These are phyloP conservation scores for Cairina moschata DNA, from an alignment of 2,113 vertebrate species.

Conservation along the genomic window DNA sequence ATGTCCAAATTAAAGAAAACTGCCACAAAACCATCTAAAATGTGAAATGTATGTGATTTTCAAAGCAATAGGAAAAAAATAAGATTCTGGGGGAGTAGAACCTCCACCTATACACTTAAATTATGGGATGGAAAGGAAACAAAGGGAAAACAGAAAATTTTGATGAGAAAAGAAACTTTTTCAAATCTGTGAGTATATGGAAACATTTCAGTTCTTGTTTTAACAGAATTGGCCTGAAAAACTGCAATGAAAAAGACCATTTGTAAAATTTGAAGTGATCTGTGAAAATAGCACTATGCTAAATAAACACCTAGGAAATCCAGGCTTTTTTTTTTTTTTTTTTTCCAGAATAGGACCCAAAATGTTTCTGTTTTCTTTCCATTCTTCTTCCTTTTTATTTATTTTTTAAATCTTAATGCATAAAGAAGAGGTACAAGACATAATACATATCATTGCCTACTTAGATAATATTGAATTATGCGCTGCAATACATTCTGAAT, in stretches of 20 bases:
- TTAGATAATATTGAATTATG: neutral
- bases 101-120: neutral
- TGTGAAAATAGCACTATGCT: neutral
- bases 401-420: neutral
- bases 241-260: neutral
- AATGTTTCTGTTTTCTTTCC: neutral
- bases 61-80: neutral
- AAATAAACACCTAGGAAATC: neutral
- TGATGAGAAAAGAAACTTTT: neutral
- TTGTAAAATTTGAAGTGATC: neutral
- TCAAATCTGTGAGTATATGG: neutral
- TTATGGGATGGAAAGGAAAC: neutral
- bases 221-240: conserved; percentile 15
- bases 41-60: neutral
- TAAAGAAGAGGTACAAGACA: neutral
- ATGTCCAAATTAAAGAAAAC: neutral
- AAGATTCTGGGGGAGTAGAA: neutral
- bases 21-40: neutral
- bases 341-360: neutral
- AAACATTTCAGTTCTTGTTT: neutral
- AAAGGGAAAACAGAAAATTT: neutral
- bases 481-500: neutral
- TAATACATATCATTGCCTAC: neutral
- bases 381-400: neutral
- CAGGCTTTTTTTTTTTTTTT: neutral